Evolutionary conservation across 2,888 invertebrate species (phyloP), one percentile per base, ranked within the genome.

Genomic region (Petrophora chlorosata): DNA sequence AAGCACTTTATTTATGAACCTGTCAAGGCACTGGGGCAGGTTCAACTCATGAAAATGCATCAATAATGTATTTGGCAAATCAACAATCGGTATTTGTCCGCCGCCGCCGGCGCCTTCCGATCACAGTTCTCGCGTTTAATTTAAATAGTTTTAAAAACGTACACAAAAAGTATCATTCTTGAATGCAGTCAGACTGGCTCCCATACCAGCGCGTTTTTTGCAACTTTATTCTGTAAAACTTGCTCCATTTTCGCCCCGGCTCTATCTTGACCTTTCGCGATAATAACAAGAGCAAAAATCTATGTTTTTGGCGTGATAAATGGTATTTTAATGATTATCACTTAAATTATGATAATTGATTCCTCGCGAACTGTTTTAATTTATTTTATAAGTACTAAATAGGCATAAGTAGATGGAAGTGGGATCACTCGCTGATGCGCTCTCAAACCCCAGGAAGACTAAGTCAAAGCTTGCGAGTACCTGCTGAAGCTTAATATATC

Each of bases 151-250:
- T 39, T 49, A 39, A 56, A 56, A 53, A 43, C 29, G 34, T 50
- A 28, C 26, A 42, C 47, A 56, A 59, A 56, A 56, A 51, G 40
- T 16, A 26, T 32, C 12, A 5, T 5, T 5, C 16, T 44, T 52
- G 35, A 53, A 53, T 59, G 53, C 49, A 42, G 49, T 49, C 44
- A 35, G 46, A 56, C 59, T 38, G 46, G 56, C 45, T 53, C 32
- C 45, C 33, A 9, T 30, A 13, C 14, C 19, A 10, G 12, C 41
- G 10, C 29, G 10, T 29, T 43, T 48, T 48, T 49, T 43, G 49
- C 43, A 25, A 49, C 38, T 22, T 41, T 47, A 30, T 41, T 33
- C 32, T 42, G 16, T 26, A 22, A 49, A 49, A 50, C 46, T 46
- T 50, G 56, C 42, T 56, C 53, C 50, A 53, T 53, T 47, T 56